phyloP scores from a whole-genome alignment of 1,140 invertebrate genomes.

The Drosophila arizonae region DNA sequence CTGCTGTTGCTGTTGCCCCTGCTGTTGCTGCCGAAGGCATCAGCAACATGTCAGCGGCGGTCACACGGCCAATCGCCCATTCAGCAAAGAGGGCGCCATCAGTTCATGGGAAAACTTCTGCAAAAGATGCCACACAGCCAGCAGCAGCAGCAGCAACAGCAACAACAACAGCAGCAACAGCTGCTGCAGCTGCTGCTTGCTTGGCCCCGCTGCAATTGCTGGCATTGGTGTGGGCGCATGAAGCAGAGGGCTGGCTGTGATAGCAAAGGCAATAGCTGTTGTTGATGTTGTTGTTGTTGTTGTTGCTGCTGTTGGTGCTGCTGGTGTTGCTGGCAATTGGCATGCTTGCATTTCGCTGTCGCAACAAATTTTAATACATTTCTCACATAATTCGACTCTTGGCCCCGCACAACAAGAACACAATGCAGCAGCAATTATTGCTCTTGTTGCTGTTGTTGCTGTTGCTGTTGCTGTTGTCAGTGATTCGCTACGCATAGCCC shows the following conservation, averaged over 20 bases:
- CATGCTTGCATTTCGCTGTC: slow-evolving; percentile 73
- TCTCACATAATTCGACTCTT: slow-evolving; percentile 67
- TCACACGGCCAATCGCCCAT: slow-evolving; percentile 53
- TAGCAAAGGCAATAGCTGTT: background rate
- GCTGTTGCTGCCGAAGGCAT: slow-evolving; percentile 25
- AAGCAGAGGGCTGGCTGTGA: slow-evolving; percentile 8
- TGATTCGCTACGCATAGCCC: slow-evolving; percentile 16
- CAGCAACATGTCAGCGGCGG: slow-evolving; percentile 65
- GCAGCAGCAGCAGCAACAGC: slow-evolving; percentile 25
- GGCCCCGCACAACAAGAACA: slow-evolving; percentile 30
- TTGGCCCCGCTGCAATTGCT: slow-evolving; percentile 65
- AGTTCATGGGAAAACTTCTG: slow-evolving; percentile 69
- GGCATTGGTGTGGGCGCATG: slow-evolving; percentile 61
- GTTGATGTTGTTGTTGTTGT: background rate
- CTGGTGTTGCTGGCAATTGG: slow-evolving; percentile 52
- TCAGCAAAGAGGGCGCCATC: slow-evolving; percentile 62
- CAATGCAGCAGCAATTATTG: slow-evolving; percentile 22
- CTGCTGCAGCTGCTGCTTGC: slow-evolving; percentile 54
- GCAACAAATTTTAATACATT: slow-evolving; percentile 74
- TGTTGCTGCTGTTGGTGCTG: slow-evolving; percentile 3
- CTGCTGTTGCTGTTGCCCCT: slow-evolving; percentile 1
- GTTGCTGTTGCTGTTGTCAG: slow-evolving; percentile 20
- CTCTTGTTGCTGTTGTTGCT: slow-evolving; percentile 6
- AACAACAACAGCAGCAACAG: slow-evolving; percentile 27
- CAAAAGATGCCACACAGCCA: slow-evolving; percentile 71